A percentile compares a stretch with the other conserved stretches of the same genome.
These are phyloP conservation scores for Drosophila subquinaria DNA, from an alignment of 2,888 invertebrate genomes.

Conservation along the genomic window DNA sequence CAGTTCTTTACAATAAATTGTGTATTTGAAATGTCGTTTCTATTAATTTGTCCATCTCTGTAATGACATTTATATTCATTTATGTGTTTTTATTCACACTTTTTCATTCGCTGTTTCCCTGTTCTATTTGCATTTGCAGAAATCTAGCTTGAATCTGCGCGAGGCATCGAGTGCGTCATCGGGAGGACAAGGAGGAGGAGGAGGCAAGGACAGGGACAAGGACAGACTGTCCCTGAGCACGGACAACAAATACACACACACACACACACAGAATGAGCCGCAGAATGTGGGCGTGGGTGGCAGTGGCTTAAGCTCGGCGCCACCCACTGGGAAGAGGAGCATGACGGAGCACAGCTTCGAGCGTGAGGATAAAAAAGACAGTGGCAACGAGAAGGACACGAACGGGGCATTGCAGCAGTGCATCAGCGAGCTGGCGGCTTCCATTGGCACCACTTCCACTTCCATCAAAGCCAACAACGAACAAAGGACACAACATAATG, in stretches of 20 bases:
- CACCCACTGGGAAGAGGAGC: constrained; percentile 65
- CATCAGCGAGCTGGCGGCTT: constrained; percentile 89
- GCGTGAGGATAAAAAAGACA: constrained; percentile 83
- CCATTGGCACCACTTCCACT: constrained; percentile 56
- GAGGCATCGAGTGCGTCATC: constrained; percentile 65
- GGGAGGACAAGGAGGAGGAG: constrained; percentile 39
- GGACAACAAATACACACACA: constrained; percentile 83
- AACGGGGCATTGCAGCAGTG: constrained; percentile 87
- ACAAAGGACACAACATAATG: constrained; percentile 37
- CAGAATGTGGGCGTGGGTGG: constrained; percentile 44
- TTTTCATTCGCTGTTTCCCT: background rate
- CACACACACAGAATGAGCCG: constrained; percentile 61
- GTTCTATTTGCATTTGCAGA: constrained; percentile 51
- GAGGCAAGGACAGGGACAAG: constrained; percentile 61
- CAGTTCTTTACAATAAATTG: too few relatives aligned
- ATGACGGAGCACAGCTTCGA: constrained; percentile 76
- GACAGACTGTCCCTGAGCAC: constrained; percentile 82
- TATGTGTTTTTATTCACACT: constrained; percentile 1
- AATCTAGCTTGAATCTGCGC: constrained; percentile 83
- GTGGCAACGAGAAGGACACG: constrained; percentile 83
- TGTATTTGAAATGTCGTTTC: too few relatives aligned
- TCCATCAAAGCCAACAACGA: constrained; percentile 55
- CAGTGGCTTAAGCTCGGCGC: constrained; percentile 67
- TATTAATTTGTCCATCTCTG: too few relatives aligned
- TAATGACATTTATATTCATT: too few relatives aligned